Base-by-base conservation (phyloP, 2,888 invertebrate species). In the Temnothorax unifasciatus region DNA sequence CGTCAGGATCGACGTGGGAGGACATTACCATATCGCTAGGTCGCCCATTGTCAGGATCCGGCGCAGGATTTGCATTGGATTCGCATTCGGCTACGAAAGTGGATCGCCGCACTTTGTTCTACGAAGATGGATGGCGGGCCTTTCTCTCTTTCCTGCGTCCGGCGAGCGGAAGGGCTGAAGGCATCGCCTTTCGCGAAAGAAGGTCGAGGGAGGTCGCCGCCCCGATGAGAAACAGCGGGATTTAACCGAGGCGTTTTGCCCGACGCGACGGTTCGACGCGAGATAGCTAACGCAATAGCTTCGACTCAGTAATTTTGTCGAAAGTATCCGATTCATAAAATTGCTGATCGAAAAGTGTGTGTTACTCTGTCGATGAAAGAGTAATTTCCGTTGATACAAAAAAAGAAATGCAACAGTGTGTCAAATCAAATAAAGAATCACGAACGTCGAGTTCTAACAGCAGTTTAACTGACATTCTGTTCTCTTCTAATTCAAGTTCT, bases 21-120 rank as follows among this genome's bases (percentile, higher is more conserved):
- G 88, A 88, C 91, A 92, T 92, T 92, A 92, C 90, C 92, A 92
- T 92, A 92, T 92, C 90, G 91, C 91, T 88, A 86, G 90, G 88
- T 89, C 90, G 89, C 81, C 91, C 86, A 92, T 92, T 92, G 91
- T 92, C 90, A 83, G 71, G 86, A 90, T 87, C 89, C 91, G 90
- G 86, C 82, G 84, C 85, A 85, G 86, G 89, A 92, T 92, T 92
- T 92, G 92, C 92, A 91, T 92, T 82, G 89, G 90, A 92, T 92
- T 92, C 92, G 84, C 92, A 92, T 92, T 92, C 91, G 89, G 87
- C 76, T 86, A 89, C 88, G 89, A 89, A 91, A 92, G 91, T 92
- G 87, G 90, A 91, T 90, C 92, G 90, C 88, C 88, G 87, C 74
- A 92, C 90, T 92, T 92, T 92, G 92, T 92, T 92, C 92, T 92